These are phyloP conservation scores for Leptinotarsa undecemlineata DNA, from an alignment of 1,140 invertebrate genomes.

Conservation along the genomic window DNA sequence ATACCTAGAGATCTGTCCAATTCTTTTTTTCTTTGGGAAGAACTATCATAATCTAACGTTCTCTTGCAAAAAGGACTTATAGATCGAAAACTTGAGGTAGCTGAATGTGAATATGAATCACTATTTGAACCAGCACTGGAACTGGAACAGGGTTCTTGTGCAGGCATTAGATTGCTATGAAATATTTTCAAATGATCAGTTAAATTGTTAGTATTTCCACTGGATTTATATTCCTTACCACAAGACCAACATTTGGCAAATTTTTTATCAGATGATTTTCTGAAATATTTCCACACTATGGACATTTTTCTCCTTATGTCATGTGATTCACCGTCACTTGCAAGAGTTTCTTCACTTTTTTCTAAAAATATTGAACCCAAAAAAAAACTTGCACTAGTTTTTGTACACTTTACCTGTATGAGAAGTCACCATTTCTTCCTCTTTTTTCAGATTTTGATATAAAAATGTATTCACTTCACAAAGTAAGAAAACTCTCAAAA, in stretches of 20 bases:
- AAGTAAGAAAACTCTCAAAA: background rate
- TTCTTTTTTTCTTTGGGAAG: no score
- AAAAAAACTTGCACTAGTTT: no score
- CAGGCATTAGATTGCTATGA: background rate
- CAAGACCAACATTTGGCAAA: background rate
- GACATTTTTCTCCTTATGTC: constrained; percentile 4
- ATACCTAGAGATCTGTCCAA: no score
- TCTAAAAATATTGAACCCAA: no score
- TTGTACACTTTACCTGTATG: no score
- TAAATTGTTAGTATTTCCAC: constrained; percentile 2
- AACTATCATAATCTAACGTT: no score
- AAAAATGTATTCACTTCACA: background rate
- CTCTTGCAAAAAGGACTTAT: no score
- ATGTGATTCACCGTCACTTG: background rate
- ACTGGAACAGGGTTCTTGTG: background rate
- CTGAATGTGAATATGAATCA: background rate
- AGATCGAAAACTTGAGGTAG: no score
- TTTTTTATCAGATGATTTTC: background rate
- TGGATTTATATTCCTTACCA: constrained; percentile 1
- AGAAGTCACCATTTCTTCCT: no score
- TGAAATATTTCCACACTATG: constrained; percentile 13
- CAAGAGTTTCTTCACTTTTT: no score
- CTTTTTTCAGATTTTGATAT: background rate
- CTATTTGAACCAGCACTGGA: background rate
- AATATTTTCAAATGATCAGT: constrained; percentile 5